Base-by-base conservation (phyloP, 2,888 invertebrate genomes). In the Troglohyphantes excavatus region DNA sequence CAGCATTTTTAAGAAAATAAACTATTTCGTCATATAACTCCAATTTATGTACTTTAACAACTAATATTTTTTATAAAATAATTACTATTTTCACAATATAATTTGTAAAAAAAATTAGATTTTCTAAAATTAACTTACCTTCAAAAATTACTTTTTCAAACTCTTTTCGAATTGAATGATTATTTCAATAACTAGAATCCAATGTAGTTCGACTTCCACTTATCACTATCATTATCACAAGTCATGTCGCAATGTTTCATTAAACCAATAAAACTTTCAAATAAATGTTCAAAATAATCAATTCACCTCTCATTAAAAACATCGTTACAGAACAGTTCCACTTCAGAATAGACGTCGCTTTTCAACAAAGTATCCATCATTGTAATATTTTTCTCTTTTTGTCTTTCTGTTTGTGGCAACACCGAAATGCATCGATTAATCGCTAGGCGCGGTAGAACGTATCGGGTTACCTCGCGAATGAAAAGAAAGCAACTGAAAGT, bases 351-450 rank as follows among this genome's bases (percentile, higher is more conserved):
- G 26, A 39, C 73, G 43, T 73, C 83, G 13, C 23, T 21, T 73
- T 83, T 83, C 83, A 29, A 7, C 23, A n/a, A 6, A 82, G 1
- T 23, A 27, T 63, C 23, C 21, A 46, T 63, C 43, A 27, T 39
- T 29, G 23, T 63, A 72, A 63, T 33, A 73, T 73, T 83, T 70
- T 72, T 59, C 19, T 27, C 23, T 61, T 23, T n/a, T 70, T 61
- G 29, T 70, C 33, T 39, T 75, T 53, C 29, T 19, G 26, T 19
- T 7, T n/a, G 53, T 63, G 63, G 39, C 59, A 72, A 83, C 61
- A 73, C 27, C n/a, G 29, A 75, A 75, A 27, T 65, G 67, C 65
- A 84, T 84, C 84, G 84, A 84, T 75, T 84, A 84, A 84, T 84
- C 53, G 84, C 29, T 46, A 27, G 46, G 63, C 82, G 46, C 65